These are phyloP conservation scores for Gadopsis marmoratus DNA, from an alignment of 2,797 vertebrate species.

Conservation along the genomic window DNA sequence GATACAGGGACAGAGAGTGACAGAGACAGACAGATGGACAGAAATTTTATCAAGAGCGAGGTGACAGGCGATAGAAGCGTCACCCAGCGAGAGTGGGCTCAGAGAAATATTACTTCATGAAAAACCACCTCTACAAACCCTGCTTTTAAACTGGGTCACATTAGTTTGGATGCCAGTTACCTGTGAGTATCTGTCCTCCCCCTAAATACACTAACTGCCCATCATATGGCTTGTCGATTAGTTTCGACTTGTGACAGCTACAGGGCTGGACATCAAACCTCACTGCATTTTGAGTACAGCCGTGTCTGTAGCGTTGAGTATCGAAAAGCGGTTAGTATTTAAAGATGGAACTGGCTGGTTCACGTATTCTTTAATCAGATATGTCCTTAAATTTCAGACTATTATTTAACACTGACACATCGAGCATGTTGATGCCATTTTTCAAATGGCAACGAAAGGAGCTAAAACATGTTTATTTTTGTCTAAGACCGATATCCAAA, in stretches of 20 bases:
- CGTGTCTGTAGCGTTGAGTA: background rate
- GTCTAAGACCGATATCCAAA: background rate
- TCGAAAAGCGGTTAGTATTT: background rate
- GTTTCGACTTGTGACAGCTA: background rate
- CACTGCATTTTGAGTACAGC: background rate
- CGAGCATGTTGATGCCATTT: background rate
- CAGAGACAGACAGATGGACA: slow-evolving; percentile 9
- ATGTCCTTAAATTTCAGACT: background rate
- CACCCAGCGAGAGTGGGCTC: background rate
- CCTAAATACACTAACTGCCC: background rate
- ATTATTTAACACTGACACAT: background rate
- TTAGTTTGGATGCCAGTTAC: background rate
- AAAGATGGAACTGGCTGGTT: slow-evolving; percentile 4
- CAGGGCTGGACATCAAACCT: background rate
- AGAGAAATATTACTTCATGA: too few relatives aligned
- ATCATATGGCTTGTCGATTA: background rate
- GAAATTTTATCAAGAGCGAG: slow-evolving; percentile 32
- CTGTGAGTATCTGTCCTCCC: slow-evolving; percentile 3
- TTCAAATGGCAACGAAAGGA: background rate
- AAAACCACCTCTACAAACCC: background rate
- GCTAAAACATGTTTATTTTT: background rate
- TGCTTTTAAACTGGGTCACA: slow-evolving; percentile 1
- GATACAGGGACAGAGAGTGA: slow-evolving; percentile 27
- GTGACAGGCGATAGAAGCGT: slow-evolving; percentile 26
- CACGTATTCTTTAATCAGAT: background rate